Conservation (phyloP, 2,113 vertebrate species). For the Oenanthe oenanthe region DNA sequence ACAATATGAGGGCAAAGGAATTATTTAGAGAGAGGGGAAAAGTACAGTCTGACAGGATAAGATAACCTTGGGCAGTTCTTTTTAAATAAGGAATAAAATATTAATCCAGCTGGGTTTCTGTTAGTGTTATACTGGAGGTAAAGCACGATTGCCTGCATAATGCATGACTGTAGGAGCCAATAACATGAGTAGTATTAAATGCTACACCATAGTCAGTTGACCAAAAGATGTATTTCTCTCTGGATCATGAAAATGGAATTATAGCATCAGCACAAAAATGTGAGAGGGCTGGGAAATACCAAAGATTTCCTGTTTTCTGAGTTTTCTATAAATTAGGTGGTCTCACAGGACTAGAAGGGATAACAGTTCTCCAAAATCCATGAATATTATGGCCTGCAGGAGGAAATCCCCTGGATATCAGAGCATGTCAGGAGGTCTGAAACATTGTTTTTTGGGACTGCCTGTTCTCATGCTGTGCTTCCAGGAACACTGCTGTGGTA, state of each 20-base stretch:
- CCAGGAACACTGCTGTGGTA: background rate
- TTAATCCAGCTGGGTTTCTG: background rate
- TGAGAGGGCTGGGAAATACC: constrained; percentile 26
- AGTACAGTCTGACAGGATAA: background rate
- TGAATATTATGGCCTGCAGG: background rate
- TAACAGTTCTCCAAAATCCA: constrained; percentile 32
- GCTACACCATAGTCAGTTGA: background rate
- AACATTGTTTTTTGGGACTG: constrained; percentile 3
- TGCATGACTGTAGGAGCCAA: background rate
- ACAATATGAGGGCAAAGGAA: constrained; percentile 30
- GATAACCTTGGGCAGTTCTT: constrained; percentile 48
- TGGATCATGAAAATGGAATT: constrained; percentile 16
- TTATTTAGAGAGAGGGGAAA: background rate
- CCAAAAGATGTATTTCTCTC: constrained; percentile 35
- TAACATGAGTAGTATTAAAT: background rate
- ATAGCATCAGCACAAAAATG: constrained; percentile 11
- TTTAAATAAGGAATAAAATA: constrained; percentile 42
- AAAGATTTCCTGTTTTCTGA: constrained; percentile 51
- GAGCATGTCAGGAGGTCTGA: constrained; percentile 29
- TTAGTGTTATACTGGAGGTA: background rate
- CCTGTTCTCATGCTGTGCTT: background rate
- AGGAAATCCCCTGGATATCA: constrained; percentile 51
- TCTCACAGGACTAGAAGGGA: constrained; percentile 31
- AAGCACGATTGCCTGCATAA: background rate
- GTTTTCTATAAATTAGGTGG: constrained; percentile 32